Base-by-base conservation (phyloP, 2,113 vertebrate species). In the Bos indicus region DNA sequence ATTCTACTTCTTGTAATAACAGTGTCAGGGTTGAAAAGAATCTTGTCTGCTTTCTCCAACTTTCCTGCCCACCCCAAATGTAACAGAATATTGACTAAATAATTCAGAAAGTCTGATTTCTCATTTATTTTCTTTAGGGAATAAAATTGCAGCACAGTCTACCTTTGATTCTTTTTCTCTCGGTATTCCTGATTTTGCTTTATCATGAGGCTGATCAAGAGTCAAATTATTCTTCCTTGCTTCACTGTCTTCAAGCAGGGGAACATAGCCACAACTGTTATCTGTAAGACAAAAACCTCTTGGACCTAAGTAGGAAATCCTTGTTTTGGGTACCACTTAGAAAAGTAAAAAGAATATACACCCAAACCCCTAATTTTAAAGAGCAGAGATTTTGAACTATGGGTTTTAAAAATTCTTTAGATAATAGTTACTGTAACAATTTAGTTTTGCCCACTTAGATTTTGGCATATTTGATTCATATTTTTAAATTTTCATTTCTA, bases 131-230 rank as follows among this genome's bases (percentile, higher is more conserved):
- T 23, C 28, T 67, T 97, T 77, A 86, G 23, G 81, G 36, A 83
- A 94, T 62, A 95, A 97, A 96, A 30, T 7, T 10, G 77, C 43
- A 93, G 17, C 48, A 5, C 60, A 98, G 54, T 67, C 5, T 56
- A 99, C 99, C 99, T 99, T 98, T 97, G 98, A 94, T 86, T 98
- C 78, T 82, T 98, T 99, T 97, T 99, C 99, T 97, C 95, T 98
- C 92, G 98, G 96, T 94, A 98, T 97, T 98, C 97, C 98, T 92
- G 97, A 2, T 21, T 97, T 99, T 92, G 99, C 94, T 97, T 99
- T 98, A 97, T 99, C 98, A 96, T 98, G 98, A 48, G 98, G 98
- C 86, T 99, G 98, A 94, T 98, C 98, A 96, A 97, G 87, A 95
- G 98, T 74, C 86, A 99, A 94, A 97, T 98, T 98, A 98, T 96